Percentiles rank a stretch among this genome's conserved stretches.
Evolutionary conservation across 2,888 invertebrate genomes (phyloP).

Genomic region (Mesoligia furuncula): DNA sequence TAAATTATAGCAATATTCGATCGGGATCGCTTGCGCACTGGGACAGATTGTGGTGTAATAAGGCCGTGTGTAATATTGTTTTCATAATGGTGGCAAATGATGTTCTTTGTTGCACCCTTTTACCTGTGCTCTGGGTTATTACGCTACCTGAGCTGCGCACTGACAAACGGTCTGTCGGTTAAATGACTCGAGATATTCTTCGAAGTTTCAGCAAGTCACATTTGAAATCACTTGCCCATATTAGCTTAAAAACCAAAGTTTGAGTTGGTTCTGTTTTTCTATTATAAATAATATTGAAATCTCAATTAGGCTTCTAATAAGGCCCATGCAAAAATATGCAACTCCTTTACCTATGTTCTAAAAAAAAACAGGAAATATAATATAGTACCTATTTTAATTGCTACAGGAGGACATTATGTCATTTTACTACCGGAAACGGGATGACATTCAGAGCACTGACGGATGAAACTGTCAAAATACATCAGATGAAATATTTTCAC

Average conservation of each 20-base stretch:
- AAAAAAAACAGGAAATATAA: too few relatives aligned
- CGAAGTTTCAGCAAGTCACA: not conserved
- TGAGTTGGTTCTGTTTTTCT: not conserved
- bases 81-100: slow-evolving; percentile 47
- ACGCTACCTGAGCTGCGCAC: slow-evolving; percentile 6
- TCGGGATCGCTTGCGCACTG: slow-evolving; percentile 60
- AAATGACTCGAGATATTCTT: not conserved
- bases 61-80: slow-evolving; percentile 49
- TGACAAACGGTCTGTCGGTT: not conserved
- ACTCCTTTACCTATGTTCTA: not conserved
- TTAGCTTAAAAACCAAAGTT: not conserved
- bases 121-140: slow-evolving; percentile 17
- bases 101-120: slow-evolving; percentile 43
- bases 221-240: not conserved
- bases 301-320: not conserved
- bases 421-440: not conserved
- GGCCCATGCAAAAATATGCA: not conserved
- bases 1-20: slow-evolving; percentile 78
- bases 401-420: not conserved
- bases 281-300: not conserved
- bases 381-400: not conserved
- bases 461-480: slow-evolving; percentile 5
- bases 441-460: not conserved
- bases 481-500: not conserved
- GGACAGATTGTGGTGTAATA: slow-evolving; percentile 55